Evolutionary conservation across 2,113 vertebrate species (phyloP).

Genomic region (Conger conger): DNA sequence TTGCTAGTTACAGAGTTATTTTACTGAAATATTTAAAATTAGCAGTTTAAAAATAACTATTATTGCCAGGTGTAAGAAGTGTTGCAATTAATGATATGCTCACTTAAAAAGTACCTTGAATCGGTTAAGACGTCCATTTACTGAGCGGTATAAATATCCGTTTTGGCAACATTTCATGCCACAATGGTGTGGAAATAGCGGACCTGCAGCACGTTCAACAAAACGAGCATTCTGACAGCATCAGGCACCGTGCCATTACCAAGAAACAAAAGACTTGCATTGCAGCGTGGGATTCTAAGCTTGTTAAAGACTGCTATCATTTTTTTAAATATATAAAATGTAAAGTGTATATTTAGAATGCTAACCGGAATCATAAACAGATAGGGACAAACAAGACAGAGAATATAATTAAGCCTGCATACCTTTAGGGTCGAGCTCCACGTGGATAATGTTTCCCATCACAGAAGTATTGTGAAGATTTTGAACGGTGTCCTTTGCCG

Average conservation of each 20-base stretch:
- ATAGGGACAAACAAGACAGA: too few species aligned
- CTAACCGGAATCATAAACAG: not conserved
- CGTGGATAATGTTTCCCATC: conserved; percentile 96
- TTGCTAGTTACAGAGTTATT: not conserved
- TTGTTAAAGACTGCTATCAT: not conserved
- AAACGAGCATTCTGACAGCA: conserved; percentile 9
- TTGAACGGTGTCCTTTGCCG: conserved; percentile 83
- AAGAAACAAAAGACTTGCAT: conserved; percentile 81
- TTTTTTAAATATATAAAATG: not conserved
- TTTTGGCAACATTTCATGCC: not conserved
- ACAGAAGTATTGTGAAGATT: conserved; percentile 90
- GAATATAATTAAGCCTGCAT: conserved; percentile 35
- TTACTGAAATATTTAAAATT: not conserved
- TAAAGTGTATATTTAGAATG: not conserved
- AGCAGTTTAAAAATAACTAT: too few species aligned
- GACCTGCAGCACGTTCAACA: not conserved
- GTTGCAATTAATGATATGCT: not conserved
- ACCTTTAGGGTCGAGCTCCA: conserved; percentile 96
- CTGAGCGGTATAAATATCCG: not conserved
- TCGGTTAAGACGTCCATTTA: not conserved
- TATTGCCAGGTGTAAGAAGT: too few species aligned
- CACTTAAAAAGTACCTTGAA: not conserved
- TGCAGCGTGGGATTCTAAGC: conserved; percentile 65
- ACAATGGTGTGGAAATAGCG: not conserved
- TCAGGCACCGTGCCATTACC: conserved; percentile 61